phyloP scores from a whole-genome alignment of 1,140 invertebrate genomes.

The Dreissena polymorpha region DNA sequence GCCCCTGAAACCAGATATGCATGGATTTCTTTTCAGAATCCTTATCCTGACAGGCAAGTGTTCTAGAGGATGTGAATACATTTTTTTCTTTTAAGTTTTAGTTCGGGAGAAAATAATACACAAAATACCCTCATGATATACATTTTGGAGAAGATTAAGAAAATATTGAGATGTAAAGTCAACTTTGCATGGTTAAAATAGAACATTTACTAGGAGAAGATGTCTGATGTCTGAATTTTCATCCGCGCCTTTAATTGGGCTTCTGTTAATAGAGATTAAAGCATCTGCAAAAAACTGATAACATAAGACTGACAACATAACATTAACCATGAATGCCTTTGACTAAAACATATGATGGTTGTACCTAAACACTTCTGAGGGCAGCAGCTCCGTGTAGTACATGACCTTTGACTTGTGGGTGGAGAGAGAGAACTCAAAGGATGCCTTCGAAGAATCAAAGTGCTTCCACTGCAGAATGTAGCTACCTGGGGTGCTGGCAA shows the following conservation, averaged over 20 bases:
- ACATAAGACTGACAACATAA: too few relatives aligned
- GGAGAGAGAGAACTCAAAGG: conserved; percentile 84
- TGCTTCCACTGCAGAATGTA: conserved; percentile 96
- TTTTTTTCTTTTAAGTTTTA: neutral
- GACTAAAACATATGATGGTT: too few relatives aligned
- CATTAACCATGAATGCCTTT: too few relatives aligned
- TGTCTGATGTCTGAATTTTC: too few relatives aligned
- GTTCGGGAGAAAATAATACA: neutral
- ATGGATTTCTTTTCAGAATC: conserved; percentile 16
- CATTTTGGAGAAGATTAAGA: neutral
- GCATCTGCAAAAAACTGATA: too few relatives aligned
- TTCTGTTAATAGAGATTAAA: too few relatives aligned
- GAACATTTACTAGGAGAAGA: too few relatives aligned
- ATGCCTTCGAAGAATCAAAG: conserved; percentile 81
- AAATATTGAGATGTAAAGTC: too few relatives aligned
- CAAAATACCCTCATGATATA: neutral
- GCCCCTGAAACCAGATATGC: conserved; percentile 84
- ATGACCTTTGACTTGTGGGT: conserved; percentile 92
- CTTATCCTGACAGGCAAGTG: too few relatives aligned
- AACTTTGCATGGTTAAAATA: too few relatives aligned
- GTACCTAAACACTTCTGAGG: conserved; percentile 94
- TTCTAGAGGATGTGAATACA: neutral
- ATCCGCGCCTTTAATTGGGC: too few relatives aligned
- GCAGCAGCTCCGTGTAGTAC: conserved; percentile 95
- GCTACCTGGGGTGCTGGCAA: conserved; percentile 88